Base-by-base conservation (phyloP, 2,113 vertebrate species). In the Siniperca knerii region DNA sequence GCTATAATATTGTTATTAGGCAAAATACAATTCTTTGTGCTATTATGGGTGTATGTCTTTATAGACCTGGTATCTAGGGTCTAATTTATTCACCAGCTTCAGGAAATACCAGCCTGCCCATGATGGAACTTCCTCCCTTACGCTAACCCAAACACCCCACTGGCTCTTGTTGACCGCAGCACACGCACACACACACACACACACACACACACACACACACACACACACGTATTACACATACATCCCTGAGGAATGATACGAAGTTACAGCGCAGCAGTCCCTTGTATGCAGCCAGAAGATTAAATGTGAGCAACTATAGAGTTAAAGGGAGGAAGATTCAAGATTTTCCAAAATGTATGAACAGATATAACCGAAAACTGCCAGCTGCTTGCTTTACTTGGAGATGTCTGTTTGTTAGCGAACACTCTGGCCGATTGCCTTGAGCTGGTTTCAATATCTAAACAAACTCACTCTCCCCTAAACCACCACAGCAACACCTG, bases 61-160 rank as follows among this genome's bases (percentile, higher is more conserved):
- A 69, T 18, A 67, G 69, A 79, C 13, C 25, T 70, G 48, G 65
- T 25, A 74, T 79, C 75, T 40, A 62, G 72, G 61, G 46, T 83
- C 73, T 87, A 85, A 92, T 93, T 84, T 91, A 84, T 87, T 86
- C 86, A 82, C 68, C 54, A 73, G 79, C 60, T 76, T 92, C 94
- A 95, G 94, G 95, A 95, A 96, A 95, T 95, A 79, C 92, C 94
- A 93, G 54, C 86, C 88, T 75, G 82, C 85, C 86, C 88, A 89
- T 87, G 81, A 88, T 79, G 90, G 87, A 87, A 88, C 82, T 89
- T 93, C 93, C 93, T 93, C 67, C 80, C 68, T 21, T 25, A 21
- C 46, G 8, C 77, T 89, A 92, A 93, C 90, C 88, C 77, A 93
- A 95, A 95, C 92, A 95, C 75, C 50, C 74, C 69, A 64, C 58